Evolutionary conservation across 1,140 invertebrate species (phyloP).

Genomic region (Scaptomyza pallida): DNA sequence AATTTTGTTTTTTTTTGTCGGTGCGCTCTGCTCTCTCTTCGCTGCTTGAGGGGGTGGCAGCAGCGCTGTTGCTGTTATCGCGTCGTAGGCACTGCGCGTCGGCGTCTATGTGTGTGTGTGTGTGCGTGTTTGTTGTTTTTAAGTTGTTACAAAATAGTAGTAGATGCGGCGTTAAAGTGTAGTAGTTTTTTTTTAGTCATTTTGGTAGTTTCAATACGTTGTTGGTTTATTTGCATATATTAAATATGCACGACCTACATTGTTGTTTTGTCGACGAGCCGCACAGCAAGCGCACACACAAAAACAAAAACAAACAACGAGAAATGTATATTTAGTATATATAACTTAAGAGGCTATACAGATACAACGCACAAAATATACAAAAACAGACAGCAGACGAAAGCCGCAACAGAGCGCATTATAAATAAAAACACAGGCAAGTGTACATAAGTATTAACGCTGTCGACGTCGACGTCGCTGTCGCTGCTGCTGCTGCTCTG

Average conservation of each 20-base stretch:
- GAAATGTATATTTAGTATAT: conserved; percentile 30
- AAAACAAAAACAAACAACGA: conserved; percentile 53
- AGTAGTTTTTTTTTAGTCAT: conserved; percentile 56
- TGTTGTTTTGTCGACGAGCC: conserved; percentile 53
- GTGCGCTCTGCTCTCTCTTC: conserved; percentile 18
- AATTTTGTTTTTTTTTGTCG: conserved; percentile 50
- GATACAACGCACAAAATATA: conserved; percentile 48
- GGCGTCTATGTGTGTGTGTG: conserved; percentile 19
- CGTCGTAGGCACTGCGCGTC: conserved; percentile 36
- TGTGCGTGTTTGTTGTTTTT: conserved; percentile 45
- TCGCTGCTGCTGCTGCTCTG: background rate
- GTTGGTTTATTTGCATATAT: conserved; percentile 72
- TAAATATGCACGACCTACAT: conserved; percentile 79
- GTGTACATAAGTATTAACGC: conserved; percentile 48
- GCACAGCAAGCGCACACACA: conserved; percentile 31
- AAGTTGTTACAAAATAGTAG: conserved; percentile 52
- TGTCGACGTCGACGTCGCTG: conserved; percentile 1
- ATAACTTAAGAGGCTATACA: conserved; percentile 44
- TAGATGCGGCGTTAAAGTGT: conserved; percentile 34
- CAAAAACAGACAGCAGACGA: conserved; percentile 22
- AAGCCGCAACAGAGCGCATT: conserved; percentile 22
- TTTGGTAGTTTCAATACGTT: conserved; percentile 34
- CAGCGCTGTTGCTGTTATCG: conserved; percentile 44
- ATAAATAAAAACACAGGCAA: conserved; percentile 50
- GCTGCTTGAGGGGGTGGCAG: conserved; percentile 45